Evolutionary conservation across 2,888 invertebrate genomes (phyloP).

Genomic region (Gastrophysa polygoni): DNA sequence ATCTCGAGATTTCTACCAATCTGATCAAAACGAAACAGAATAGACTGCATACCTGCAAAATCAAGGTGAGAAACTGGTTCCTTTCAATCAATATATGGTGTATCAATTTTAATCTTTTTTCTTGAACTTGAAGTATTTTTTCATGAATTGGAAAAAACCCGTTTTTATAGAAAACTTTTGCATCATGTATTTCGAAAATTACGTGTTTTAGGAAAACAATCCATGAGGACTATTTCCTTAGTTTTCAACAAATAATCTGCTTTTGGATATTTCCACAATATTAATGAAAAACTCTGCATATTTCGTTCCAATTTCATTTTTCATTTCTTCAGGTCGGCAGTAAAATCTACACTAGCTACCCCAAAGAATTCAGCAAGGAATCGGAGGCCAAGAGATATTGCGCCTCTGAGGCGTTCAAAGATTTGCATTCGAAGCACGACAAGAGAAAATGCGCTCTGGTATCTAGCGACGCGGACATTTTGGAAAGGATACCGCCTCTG

Average conservation of each 20-base stretch:
- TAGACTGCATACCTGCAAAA: conserved; percentile 43
- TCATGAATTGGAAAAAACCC: no score
- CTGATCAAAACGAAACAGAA: conserved; percentile 33
- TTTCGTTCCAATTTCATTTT: no score
- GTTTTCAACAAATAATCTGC: no score
- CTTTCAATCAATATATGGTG: no score
- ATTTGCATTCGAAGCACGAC: conserved; percentile 49
- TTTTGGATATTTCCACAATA: no score
- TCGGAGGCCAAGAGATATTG: conserved; percentile 56
- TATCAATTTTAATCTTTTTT: no score
- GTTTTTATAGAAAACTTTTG: no score
- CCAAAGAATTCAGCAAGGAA: conserved; percentile 54
- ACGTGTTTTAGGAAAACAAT: no score
- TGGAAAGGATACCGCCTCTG: conserved; percentile 56
- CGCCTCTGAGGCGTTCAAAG: conserved; percentile 55
- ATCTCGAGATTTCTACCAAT: conserved; percentile 35
- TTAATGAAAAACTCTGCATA: no score
- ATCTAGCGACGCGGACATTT: conserved; percentile 47
- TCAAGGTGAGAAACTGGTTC: conserved; percentile 48
- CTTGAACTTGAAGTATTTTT: no score
- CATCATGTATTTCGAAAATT: no score
- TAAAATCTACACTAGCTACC: conserved; percentile 57
- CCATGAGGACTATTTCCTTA: no score
- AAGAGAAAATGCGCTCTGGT: conserved; percentile 43
- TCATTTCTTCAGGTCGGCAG: conserved; percentile 50